phyloP scores from a whole-genome alignment of 2,888 invertebrate genomes.

The Agonum fuliginosum region DNA sequence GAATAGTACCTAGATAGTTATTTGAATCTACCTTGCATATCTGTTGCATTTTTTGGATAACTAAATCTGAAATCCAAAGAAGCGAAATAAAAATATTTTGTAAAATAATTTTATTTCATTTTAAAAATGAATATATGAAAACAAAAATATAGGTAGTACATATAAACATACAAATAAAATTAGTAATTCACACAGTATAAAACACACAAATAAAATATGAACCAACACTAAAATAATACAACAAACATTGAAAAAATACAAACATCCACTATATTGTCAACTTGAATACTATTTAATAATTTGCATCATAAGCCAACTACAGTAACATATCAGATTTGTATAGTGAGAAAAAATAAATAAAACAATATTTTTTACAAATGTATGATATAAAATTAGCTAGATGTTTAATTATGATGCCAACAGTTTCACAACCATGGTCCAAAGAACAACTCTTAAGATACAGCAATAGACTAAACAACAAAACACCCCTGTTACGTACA shows the following conservation, averaged over 20 bases:
- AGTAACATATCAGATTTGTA: conserved; percentile 28
- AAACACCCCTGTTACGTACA: conserved; percentile 1
- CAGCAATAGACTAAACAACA: conserved; percentile 46
- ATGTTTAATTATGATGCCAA: conserved; percentile 35
- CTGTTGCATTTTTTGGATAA: too few species aligned
- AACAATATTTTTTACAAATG: conserved; percentile 32
- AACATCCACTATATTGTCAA: conserved; percentile 37
- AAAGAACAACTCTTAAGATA: conserved; percentile 39
- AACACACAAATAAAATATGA: conserved; percentile 34
- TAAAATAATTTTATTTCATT: conserved; percentile 28
- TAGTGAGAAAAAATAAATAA: conserved; percentile 5
- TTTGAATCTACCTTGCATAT: too few species aligned
- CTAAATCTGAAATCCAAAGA: too few species aligned
- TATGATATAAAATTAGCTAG: conserved; percentile 34
- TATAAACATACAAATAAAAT: conserved; percentile 26
- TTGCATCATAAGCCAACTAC: conserved; percentile 22
- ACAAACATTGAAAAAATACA: conserved; percentile 21
- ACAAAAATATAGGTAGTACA: conserved; percentile 8
- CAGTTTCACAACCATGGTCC: conserved; percentile 53
- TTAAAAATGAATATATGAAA: conserved; percentile 7
- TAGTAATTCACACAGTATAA: conserved; percentile 18
- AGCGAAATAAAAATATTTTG: conserved; percentile 6
- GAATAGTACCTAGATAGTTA: too few species aligned
- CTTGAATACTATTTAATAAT: conserved; percentile 47
- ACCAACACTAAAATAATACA: conserved; percentile 15